Evolutionary conservation across 2,797 vertebrate genomes (phyloP).

Genomic region (Poeciliopsis turneri): DNA sequence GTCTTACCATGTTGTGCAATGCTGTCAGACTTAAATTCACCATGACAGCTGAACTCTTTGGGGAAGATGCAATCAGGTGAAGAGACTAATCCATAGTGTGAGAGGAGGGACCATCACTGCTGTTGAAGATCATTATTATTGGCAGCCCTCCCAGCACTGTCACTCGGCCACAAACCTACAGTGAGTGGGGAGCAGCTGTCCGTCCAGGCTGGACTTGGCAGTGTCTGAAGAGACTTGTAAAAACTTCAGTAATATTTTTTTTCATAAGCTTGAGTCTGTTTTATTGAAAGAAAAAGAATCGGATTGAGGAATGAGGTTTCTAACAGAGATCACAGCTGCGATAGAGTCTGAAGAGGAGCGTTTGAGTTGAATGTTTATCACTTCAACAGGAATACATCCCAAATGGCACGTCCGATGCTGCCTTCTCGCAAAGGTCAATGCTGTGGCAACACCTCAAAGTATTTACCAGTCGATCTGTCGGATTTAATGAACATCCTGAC

Average conservation of each 20-base stretch:
- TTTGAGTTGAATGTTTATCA: constrained; percentile 62
- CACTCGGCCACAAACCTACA: constrained; percentile 35
- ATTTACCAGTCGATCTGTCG: constrained; percentile 70
- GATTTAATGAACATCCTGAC: constrained; percentile 83
- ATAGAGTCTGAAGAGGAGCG: constrained; percentile 53
- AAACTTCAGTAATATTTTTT: background rate
- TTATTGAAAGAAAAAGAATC: background rate
- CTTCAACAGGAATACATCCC: constrained; percentile 36
- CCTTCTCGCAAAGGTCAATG: constrained; percentile 79
- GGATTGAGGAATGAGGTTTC: constrained; percentile 8
- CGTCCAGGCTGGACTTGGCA: constrained; percentile 24
- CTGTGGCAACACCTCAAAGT: constrained; percentile 67
- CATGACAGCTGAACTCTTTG: constrained; percentile 40
- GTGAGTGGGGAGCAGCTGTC: constrained; percentile 47
- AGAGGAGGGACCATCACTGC: constrained; percentile 31
- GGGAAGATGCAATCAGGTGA: constrained; percentile 49
- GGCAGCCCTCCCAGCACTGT: constrained; percentile 54
- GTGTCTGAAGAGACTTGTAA: constrained; percentile 16
- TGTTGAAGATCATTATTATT: constrained; percentile 39
- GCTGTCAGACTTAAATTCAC: constrained; percentile 31
- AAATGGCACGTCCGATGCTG: constrained; percentile 68
- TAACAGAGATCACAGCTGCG: constrained; percentile 65
- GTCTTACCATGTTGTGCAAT: constrained; percentile 12
- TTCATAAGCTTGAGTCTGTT: background rate
- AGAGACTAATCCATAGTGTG: constrained; percentile 47